Conservation (phyloP, 2,797 vertebrate species). For the Pseudochirops cupreus region DNA sequence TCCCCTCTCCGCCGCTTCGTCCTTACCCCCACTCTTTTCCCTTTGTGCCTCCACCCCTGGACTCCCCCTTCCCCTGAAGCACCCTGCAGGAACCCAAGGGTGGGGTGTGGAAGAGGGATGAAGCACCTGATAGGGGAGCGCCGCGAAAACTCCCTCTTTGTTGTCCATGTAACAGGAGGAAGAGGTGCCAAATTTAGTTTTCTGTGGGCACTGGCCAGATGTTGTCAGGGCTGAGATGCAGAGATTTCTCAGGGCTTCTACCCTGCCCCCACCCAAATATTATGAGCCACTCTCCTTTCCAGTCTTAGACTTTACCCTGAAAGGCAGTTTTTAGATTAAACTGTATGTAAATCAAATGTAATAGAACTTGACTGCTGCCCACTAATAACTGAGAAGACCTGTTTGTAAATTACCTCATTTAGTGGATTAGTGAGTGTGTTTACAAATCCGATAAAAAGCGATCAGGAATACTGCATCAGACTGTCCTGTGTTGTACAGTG, state of each 20-base stretch:
- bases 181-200: constrained; percentile 82
- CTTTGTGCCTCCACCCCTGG: constrained; percentile 67
- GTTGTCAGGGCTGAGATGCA: constrained; percentile 80
- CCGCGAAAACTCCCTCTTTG: constrained; percentile 80
- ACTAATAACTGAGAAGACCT: constrained; percentile 80
- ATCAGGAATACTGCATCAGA: constrained; percentile 79
- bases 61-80: constrained; percentile 62
- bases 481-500: constrained; percentile 76
- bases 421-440: constrained; percentile 81
- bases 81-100: constrained; percentile 68
- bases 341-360: constrained; percentile 73
- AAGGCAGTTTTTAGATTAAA: constrained; percentile 73
- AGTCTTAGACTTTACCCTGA: constrained; percentile 65
- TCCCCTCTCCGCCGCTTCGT: background rate
- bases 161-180: constrained; percentile 80
- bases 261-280: constrained; percentile 80
- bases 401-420: constrained; percentile 81
- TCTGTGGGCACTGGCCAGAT: constrained; percentile 77
- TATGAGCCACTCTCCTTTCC: constrained; percentile 57
- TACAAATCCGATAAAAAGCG: constrained; percentile 80
- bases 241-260: constrained; percentile 74
- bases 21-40: constrained; percentile 39
- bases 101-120: constrained; percentile 62
- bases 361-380: constrained; percentile 78
- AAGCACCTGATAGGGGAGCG: constrained; percentile 76